These are phyloP conservation scores for Scortum barcoo DNA, from an alignment of 2,113 vertebrate genomes.

Conservation along the genomic window DNA sequence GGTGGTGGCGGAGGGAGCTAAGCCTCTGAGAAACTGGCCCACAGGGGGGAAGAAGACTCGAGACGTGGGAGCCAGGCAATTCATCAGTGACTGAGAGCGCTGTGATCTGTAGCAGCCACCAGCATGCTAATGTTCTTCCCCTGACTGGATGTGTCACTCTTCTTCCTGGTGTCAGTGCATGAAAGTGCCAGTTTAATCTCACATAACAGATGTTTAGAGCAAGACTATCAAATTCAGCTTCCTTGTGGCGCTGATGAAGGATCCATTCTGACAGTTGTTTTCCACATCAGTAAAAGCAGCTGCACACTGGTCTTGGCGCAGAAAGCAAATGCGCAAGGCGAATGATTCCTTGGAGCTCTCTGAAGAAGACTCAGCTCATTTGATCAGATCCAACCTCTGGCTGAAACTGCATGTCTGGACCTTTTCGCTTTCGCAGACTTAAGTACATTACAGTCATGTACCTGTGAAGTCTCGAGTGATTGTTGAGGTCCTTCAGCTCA, in stretches of 20 bases:
- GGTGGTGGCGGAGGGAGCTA: neutral
- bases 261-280: constrained; percentile 37
- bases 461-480: neutral
- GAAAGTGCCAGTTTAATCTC: constrained; percentile 51
- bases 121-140: constrained; percentile 68
- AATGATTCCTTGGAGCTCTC: neutral
- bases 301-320: neutral
- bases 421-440: neutral
- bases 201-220: constrained; percentile 56
- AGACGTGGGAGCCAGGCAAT: constrained; percentile 53
- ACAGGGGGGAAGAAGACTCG: constrained; percentile 19
- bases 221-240: constrained; percentile 48
- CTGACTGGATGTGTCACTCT: constrained; percentile 71
- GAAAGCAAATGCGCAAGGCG: neutral
- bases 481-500: neutral
- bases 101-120: constrained; percentile 64
- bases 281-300: constrained; percentile 34
- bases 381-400: neutral
- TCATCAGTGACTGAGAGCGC: constrained; percentile 67
- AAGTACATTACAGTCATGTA: neutral
- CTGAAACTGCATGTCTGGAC: neutral
- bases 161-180: constrained; percentile 32
- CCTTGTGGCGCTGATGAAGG: constrained; percentile 10
- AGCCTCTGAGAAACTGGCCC: constrained; percentile 33
- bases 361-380: neutral